Evolutionary conservation across 2,888 invertebrate genomes (phyloP).

Genomic region (Ptycholaimellus sp.): DNA sequence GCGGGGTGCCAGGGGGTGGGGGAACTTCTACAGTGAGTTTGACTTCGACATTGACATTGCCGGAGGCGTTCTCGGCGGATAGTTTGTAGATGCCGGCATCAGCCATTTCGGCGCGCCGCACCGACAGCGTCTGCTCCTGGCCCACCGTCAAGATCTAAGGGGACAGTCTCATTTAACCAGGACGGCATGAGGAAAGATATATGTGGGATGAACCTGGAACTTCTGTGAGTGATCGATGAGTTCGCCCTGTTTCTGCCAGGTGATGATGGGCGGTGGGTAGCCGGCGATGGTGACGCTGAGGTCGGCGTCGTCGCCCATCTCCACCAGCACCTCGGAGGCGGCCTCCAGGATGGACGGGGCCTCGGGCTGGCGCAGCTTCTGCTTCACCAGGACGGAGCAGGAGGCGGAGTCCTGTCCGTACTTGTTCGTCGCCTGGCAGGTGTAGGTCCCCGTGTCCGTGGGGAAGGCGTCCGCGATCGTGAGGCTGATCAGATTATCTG

Average conservation of each 20-base stretch:
- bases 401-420: constrained; percentile 13
- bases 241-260: constrained; percentile 14
- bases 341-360: too few species aligned
- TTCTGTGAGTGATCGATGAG: too few species aligned
- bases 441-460: constrained; percentile 17
- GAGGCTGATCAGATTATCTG: constrained; percentile 9
- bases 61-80: constrained; percentile 14
- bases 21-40: too few species aligned
- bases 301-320: neutral
- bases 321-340: neutral
- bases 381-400: constrained; percentile 17
- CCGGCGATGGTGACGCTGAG: constrained; percentile 9
- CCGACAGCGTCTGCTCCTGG: too few species aligned
- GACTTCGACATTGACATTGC: too few species aligned
- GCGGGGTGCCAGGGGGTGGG: too few species aligned
- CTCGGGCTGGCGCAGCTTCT: too few species aligned
- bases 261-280: constrained; percentile 17
- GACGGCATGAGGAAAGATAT: too few species aligned
- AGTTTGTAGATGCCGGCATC: constrained; percentile 16
- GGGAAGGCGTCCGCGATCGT: constrained; percentile 23
- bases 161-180: too few species aligned
- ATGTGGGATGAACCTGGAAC: too few species aligned
- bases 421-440: constrained; percentile 15
- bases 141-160: too few species aligned
- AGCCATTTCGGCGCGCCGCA: too few species aligned